phyloP scores from a whole-genome alignment of 1,140 invertebrate genomes.

The Ectropis grisescens region DNA sequence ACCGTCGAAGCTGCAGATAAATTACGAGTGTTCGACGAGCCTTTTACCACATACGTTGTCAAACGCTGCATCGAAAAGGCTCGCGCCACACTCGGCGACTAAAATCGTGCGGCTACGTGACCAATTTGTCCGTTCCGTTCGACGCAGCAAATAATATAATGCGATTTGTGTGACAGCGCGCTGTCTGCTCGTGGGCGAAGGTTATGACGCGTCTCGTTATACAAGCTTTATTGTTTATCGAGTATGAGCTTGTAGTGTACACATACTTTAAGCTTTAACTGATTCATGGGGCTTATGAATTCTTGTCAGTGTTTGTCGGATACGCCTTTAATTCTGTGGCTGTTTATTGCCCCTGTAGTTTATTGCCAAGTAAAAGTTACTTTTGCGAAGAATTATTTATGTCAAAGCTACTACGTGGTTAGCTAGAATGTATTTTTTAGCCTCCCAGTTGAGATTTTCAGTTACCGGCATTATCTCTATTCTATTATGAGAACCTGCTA shows the following conservation, averaged over 20 bases:
- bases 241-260: neutral
- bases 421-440: no score
- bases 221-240: constrained; percentile 32
- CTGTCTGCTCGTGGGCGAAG: constrained; percentile 22
- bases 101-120: no score
- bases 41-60: no score
- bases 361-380: neutral
- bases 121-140: no score
- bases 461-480: no score
- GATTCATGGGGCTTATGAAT: constrained; percentile 1
- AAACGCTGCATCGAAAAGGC: no score
- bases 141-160: constrained; percentile 27
- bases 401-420: no score
- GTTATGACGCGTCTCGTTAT: constrained; percentile 43
- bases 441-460: no score
- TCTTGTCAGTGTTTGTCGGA: neutral
- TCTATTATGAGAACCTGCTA: no score
- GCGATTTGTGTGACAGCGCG: constrained; percentile 35
- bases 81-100: no score
- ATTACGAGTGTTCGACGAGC: no score
- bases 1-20: no score
- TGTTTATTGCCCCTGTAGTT: constrained; percentile 2
- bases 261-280: constrained; percentile 2
- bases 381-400: neutral
- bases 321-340: constrained; percentile 1